Percentiles rank a stretch among this genome's conserved stretches.
phyloP scores from a whole-genome alignment of 2,797 vertebrate genomes.

The Merluccius polli region DNA sequence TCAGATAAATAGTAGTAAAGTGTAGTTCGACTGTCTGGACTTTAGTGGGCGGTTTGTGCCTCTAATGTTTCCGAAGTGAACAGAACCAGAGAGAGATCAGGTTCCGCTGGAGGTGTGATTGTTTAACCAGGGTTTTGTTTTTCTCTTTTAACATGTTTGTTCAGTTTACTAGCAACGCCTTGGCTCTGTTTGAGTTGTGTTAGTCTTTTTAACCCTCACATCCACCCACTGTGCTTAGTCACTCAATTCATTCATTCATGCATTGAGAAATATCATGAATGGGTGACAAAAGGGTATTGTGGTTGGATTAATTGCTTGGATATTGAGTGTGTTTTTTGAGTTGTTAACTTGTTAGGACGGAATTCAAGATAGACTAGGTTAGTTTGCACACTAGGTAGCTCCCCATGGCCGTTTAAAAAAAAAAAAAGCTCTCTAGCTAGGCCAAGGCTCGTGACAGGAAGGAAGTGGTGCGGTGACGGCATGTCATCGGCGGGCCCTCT shows the following conservation, averaged over 20 bases:
- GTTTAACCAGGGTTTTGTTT: not conserved
- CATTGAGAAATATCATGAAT: not conserved
- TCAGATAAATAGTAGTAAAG: not conserved
- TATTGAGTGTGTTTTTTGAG: not conserved
- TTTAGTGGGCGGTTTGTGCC: not conserved
- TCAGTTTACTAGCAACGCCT: not conserved
- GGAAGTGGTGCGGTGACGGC: slow-evolving; percentile 61
- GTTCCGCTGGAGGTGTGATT: not conserved
- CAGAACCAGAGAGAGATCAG: not conserved
- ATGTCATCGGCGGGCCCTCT: slow-evolving; percentile 58
- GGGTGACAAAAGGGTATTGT: not conserved
- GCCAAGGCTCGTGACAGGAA: slow-evolving; percentile 70
- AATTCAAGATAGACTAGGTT: not conserved
- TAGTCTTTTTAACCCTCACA: not conserved
- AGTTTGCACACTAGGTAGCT: slow-evolving; percentile 20
- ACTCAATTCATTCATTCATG: not conserved
- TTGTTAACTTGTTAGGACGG: not conserved
- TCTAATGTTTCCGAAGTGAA: not conserved
- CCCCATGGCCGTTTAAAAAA: slow-evolving; percentile 25
- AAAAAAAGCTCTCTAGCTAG: slow-evolving; percentile 31
- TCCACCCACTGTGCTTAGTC: not conserved
- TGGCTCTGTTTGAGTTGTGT: not conserved
- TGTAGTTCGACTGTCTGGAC: not conserved
- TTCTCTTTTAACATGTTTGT: not conserved
- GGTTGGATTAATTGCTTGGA: not conserved